phyloP scores from a whole-genome alignment of 2,113 vertebrate genomes.

The Cygnus buccinator region DNA sequence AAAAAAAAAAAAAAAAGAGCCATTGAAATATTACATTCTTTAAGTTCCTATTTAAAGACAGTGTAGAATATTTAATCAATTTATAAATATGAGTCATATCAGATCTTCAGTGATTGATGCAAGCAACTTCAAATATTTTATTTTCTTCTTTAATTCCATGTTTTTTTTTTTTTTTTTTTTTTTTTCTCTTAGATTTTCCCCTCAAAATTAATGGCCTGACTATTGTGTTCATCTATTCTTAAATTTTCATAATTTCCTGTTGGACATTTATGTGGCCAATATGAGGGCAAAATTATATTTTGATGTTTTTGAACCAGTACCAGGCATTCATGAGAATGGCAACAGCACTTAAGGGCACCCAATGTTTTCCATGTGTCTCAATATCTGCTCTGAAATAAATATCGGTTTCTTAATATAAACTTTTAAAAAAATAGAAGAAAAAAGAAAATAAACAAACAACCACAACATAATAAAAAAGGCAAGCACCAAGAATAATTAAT shows the following conservation, averaged over 20 bases:
- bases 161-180: neutral
- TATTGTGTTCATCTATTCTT: neutral
- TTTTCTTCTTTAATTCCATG: neutral
- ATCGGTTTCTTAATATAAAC: neutral
- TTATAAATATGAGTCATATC: neutral
- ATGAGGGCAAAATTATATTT: neutral
- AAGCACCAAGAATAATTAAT: neutral
- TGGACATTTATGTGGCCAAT: neutral
- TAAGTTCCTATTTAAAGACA: neutral
- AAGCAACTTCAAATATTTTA: neutral
- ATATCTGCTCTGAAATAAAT: neutral
- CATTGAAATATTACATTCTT: neutral
- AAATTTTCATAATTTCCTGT: neutral
- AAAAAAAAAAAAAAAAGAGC: neutral
- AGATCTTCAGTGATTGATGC: neutral
- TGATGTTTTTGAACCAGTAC: neutral
- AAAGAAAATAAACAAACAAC: neutral
- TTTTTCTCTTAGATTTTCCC: neutral
- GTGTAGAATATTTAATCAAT: neutral
- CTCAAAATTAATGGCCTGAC: neutral
- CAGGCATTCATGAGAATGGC: neutral
- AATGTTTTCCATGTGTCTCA: neutral
- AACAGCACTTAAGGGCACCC: neutral
- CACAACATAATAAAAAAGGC: neutral
- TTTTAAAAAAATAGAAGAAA: neutral